These are phyloP conservation scores for Pseudolaguvia tuberculata DNA, from an alignment of 2,113 vertebrate genomes.

Conservation along the genomic window DNA sequence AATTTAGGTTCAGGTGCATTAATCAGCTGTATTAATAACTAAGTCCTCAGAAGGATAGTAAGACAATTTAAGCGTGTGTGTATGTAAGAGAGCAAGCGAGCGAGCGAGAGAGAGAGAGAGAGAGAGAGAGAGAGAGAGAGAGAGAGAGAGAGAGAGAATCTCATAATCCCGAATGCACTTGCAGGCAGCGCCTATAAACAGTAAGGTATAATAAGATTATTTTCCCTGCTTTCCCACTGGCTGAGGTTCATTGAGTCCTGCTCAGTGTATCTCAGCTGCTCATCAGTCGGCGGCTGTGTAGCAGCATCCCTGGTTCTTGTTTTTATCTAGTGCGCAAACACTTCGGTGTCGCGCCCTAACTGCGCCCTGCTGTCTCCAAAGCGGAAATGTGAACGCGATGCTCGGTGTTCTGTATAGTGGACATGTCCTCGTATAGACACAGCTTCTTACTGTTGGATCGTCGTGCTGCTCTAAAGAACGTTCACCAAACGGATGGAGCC, in stretches of 20 bases:
- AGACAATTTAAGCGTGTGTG: neutral
- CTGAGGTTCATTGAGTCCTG: neutral
- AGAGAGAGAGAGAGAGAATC: conserved; percentile 11
- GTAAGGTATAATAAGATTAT: neutral
- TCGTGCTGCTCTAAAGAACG: neutral
- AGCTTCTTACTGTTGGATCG: neutral
- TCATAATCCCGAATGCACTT: neutral
- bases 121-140: conserved; percentile 13
- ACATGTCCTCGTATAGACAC: neutral
- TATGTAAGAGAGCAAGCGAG: too few species aligned
- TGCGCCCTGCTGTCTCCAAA: neutral
- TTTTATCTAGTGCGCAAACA: conserved; percentile 19
- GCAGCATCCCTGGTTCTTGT: neutral
- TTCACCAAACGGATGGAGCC: neutral
- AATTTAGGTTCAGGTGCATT: too few species aligned
- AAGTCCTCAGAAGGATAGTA: neutral
- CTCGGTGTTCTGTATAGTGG: conserved; percentile 13
- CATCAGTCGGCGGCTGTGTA: neutral
- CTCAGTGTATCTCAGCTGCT: neutral
- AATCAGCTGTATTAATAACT: neutral
- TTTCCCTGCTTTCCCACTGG: neutral
- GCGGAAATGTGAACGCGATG: conserved; percentile 23
- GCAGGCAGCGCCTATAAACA: neutral
- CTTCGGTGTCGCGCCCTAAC: conserved; percentile 13
- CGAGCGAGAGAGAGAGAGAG: conserved; percentile 5